Conservation (phyloP, 2,113 vertebrate genomes). For the Leptobrachium leishanense region DNA sequence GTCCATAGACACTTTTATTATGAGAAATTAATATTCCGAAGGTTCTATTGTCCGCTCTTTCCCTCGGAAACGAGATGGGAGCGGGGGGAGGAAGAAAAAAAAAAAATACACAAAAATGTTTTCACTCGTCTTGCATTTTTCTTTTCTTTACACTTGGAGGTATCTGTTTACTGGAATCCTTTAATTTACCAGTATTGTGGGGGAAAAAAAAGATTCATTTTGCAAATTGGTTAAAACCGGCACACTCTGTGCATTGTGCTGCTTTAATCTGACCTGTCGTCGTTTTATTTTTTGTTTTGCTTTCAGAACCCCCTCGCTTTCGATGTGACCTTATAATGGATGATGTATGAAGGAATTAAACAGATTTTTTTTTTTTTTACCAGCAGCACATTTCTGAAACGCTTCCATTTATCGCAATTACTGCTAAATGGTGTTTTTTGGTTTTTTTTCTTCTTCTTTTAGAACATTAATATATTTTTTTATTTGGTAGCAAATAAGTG, state of each 20-base stretch:
- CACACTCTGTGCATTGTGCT: no score
- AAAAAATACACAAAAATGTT: constrained; percentile 53
- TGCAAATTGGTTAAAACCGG: neutral
- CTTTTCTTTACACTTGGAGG: neutral
- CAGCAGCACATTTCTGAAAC: neutral
- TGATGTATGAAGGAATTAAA: neutral
- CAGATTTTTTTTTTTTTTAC: neutral
- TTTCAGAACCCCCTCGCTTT: neutral
- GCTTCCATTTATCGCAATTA: neutral
- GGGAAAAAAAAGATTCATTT: neutral
- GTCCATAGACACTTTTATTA: constrained; percentile 87
- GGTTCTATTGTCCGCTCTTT: constrained; percentile 65
- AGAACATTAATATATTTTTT: no score
- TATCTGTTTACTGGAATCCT: neutral
- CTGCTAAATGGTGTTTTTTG: neutral
- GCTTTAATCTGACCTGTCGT: no score
- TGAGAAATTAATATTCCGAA: constrained; percentile 69
- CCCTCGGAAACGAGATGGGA: constrained; percentile 52
- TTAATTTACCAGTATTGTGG: neutral
- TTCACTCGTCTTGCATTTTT: constrained; percentile 20
- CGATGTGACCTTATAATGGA: neutral
- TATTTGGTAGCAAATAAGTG: no score
- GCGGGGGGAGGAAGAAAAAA: constrained; percentile 18
- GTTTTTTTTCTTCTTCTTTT: no score
- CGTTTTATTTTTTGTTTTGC: neutral